Percentiles rank a stretch among this genome's conserved stretches.
These are phyloP conservation scores for Heteromormyrus szaboi DNA, from an alignment of 2,797 vertebrate genomes.

Conservation along the genomic window DNA sequence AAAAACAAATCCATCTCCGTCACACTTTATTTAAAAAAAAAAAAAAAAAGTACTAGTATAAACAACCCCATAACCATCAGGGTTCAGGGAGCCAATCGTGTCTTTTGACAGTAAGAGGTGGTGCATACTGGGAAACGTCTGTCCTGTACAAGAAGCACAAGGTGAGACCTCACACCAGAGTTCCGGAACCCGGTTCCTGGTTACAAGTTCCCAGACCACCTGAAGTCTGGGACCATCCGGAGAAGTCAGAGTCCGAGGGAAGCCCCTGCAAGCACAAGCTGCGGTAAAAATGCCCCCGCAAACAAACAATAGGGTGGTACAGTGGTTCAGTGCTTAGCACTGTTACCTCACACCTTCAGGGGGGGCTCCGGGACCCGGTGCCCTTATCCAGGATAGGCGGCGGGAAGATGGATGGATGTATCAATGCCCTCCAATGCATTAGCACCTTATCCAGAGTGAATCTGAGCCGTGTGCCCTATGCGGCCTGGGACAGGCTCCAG, in stretches of 20 bases:
- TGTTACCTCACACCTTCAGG: not conserved
- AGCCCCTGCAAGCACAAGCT: not conserved
- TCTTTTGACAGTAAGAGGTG: not conserved
- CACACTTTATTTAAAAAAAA: not conserved
- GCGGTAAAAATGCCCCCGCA: not conserved
- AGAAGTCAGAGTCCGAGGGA: not conserved
- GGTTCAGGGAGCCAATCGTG: not conserved
- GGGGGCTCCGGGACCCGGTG: not conserved
- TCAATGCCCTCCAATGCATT: not conserved
- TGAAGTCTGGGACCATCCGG: too few species aligned
- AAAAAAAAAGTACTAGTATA: not conserved
- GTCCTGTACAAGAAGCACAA: not conserved
- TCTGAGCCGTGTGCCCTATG: not conserved
- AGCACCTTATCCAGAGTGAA: not conserved
- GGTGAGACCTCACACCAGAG: not conserved
- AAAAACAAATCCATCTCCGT: not conserved
- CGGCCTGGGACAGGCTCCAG: not conserved
- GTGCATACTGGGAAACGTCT: not conserved
- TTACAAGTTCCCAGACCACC: not conserved
- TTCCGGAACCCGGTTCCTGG: not conserved
- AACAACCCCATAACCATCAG: not conserved
- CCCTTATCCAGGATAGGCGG: not conserved
- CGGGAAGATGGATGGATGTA: not conserved
- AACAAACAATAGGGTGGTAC: not conserved
- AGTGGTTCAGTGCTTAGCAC: not conserved